Percentiles rank a stretch among this genome's conserved stretches.
Conservation (phyloP, 2,888 invertebrate genomes). For the Lithosia quadra region DNA sequence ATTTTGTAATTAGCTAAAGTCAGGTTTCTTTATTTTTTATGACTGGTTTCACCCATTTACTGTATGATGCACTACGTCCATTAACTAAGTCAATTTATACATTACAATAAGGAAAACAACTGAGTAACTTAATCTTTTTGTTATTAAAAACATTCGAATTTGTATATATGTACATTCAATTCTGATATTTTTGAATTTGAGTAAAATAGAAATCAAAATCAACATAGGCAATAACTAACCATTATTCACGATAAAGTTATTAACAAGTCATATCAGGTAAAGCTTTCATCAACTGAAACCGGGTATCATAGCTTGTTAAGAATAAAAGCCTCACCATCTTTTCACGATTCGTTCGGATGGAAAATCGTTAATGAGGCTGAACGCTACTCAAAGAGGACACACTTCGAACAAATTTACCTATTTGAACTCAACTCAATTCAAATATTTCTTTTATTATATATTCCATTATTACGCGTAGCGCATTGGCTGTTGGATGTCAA, state of each 20-base stretch:
- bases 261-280: neutral
- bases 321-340: conserved; percentile 63
- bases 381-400: conserved; percentile 68
- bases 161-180: neutral
- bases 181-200: neutral
- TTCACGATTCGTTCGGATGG: conserved; percentile 63
- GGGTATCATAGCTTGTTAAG: conserved; percentile 42
- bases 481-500: conserved; percentile 17
- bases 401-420: conserved; percentile 64
- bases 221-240: neutral
- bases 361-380: conserved; percentile 81
- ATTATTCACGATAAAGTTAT: neutral
- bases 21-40: too few species aligned
- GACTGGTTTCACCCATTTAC: too few species aligned
- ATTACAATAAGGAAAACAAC: too few species aligned
- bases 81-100: too few species aligned
- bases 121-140: too few species aligned
- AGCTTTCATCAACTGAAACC: conserved; percentile 9
- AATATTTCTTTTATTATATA: conserved; percentile 46
- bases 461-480: conserved; percentile 23
- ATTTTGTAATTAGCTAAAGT: too few species aligned
- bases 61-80: too few species aligned
- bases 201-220: neutral
- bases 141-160: too few species aligned
- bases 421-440: conserved; percentile 54